Base-by-base conservation (phyloP, 2,888 invertebrate species). In the Noctua janthina region DNA sequence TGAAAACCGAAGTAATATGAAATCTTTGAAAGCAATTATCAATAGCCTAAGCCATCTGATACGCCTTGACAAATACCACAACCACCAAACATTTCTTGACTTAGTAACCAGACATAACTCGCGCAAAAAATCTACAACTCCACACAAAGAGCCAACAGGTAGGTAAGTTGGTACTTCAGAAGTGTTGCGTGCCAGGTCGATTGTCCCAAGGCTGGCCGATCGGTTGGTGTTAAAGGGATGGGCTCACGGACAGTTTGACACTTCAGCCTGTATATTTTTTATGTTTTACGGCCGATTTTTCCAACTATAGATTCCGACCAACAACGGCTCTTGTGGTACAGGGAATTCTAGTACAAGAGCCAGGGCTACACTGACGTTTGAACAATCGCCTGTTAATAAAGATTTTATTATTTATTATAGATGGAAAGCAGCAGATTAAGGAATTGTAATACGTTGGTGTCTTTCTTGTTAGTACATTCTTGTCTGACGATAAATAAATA, bases 151-250 rank as follows among this genome's bases (percentile, higher is more conserved):
- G 39, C 72, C 75, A 85, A 66, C 79, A 87, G 79, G 79, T 86
- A 75, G 35, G 54, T 72, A 69, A 43, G 64, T 20, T 39, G 6
- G 59, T 66, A 66, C 20, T 66, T 39, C 20, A 1, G 29, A 64
- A 62, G 79, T 74, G 82, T 72, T 68, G 64, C 74, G 70, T 76
- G 74, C 43, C 75, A 78, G 81, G 89, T 89, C 82, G 82, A 90
- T 81, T 76, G 82, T 67, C 72, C 69, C 84, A 88, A 90, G 89
- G 89, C 62, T 73, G 79, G 20, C 54, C 67, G 79, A 80, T 87
- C 82, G 89, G 67, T 73, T 73, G 72, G 76, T 70, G 66, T 46
- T 78, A 74, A 70, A 81, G 76, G 79, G 69, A 76, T 76, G 56
- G 79, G 74, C 69, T 70, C 51, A 67, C 23, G 20, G 23, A 39